Conservation (phyloP, 1,140 invertebrate species). For the Thrips palmi region DNA sequence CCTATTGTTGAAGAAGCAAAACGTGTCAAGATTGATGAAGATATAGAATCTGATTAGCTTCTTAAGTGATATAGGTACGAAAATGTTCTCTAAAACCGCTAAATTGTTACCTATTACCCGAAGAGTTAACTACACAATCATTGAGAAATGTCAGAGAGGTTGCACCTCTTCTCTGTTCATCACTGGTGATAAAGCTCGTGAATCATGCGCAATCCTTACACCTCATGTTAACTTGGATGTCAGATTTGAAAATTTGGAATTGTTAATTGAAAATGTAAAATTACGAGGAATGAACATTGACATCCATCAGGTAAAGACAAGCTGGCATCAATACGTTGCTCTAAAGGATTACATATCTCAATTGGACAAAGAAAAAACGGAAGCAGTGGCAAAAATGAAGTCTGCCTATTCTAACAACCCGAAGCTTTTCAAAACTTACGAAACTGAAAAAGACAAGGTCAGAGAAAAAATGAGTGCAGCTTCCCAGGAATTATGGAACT, state of each 20-base stretch:
- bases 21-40: slow-evolving; percentile 14
- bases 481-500: slow-evolving; percentile 30
- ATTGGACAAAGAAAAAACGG: slow-evolving; percentile 24
- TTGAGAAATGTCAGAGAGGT: slow-evolving; percentile 8
- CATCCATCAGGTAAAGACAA: slow-evolving; percentile 24
- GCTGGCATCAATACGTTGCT: slow-evolving; percentile 30
- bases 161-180: slow-evolving; percentile 38
- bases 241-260: slow-evolving; percentile 26
- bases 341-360: slow-evolving; percentile 22
- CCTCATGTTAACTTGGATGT: slow-evolving; percentile 39
- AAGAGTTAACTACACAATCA: slow-evolving; percentile 9
- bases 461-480: slow-evolving; percentile 38
- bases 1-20: slow-evolving; percentile 17
- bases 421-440: slow-evolving; percentile 21
- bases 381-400: slow-evolving; percentile 17
- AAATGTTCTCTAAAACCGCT: neutral
- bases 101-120: slow-evolving; percentile 9
- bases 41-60: neutral
- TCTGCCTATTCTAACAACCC: no score
- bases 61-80: neutral
- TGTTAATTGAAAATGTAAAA: slow-evolving; percentile 26
- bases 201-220: slow-evolving; percentile 33
- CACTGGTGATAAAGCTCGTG: slow-evolving; percentile 35
- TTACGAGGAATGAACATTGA: slow-evolving; percentile 26
- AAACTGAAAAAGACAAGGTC: slow-evolving; percentile 23